These are phyloP conservation scores for Montipora cactus DNA, from an alignment of 64 coral and sea anemone genomes.

Conservation along the genomic window DNA sequence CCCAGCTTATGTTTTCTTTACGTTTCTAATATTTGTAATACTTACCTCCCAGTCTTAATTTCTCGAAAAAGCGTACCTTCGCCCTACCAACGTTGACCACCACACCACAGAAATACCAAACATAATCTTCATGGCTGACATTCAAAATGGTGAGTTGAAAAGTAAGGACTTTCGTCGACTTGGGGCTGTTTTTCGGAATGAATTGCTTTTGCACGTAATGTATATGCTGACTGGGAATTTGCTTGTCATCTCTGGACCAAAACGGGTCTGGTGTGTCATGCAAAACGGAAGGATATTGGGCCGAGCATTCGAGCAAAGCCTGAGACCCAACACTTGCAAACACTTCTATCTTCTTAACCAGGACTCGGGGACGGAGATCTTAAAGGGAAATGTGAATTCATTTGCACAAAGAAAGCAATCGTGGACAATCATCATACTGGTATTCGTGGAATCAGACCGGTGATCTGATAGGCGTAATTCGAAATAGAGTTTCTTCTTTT, in stretches of 20 bases:
- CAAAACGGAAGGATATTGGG: background rate
- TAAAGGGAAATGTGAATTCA: background rate
- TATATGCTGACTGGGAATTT: background rate
- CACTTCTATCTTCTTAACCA: background rate
- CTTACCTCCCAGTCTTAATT: background rate
- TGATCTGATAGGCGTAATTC: too few species aligned
- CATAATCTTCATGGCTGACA: background rate
- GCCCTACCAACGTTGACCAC: background rate
- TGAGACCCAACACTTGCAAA: background rate
- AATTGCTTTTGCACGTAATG: background rate
- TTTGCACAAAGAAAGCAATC: too few species aligned
- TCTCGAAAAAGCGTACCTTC: background rate
- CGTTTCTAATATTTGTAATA: background rate
- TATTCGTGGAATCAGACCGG: too few species aligned
- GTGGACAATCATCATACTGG: too few species aligned
- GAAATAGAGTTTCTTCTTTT: too few species aligned
- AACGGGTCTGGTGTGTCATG: background rate
- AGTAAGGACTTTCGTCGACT: background rate
- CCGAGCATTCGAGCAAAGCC: background rate
- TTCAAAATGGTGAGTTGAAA: background rate
- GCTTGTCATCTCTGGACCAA: background rate
- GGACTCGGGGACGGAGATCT: background rate
- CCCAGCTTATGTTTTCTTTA: too few species aligned
- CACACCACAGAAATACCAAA: background rate
- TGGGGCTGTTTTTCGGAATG: background rate